A percentile compares a stretch with the other conserved stretches of the same genome.
Evolutionary conservation across 2,797 vertebrate species (phyloP).

Genomic region (Anabacerthia variegaticeps): DNA sequence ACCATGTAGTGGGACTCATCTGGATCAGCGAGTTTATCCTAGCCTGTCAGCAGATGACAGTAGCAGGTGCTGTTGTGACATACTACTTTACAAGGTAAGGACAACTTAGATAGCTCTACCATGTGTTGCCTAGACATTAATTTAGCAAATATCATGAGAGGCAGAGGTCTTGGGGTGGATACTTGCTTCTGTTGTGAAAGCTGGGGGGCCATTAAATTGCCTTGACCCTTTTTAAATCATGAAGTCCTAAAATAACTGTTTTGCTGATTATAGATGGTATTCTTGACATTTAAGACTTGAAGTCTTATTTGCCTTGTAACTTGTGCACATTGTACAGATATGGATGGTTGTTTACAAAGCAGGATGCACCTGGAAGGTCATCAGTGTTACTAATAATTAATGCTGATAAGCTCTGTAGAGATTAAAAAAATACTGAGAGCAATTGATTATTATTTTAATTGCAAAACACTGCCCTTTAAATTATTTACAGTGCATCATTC

Average conservation of each 20-base stretch:
- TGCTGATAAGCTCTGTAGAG: background rate
- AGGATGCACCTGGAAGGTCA: background rate
- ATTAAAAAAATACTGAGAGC: background rate
- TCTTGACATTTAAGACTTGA: background rate
- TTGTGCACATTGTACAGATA: background rate
- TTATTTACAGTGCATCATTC: background rate
- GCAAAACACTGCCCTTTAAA: background rate
- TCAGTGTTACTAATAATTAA: background rate
- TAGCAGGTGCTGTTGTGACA: conserved; percentile 95
- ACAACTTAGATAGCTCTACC: background rate
- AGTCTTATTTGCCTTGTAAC: background rate
- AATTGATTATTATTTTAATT: background rate
- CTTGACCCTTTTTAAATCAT: background rate
- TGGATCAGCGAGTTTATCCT: conserved; percentile 98
- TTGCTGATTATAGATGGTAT: background rate
- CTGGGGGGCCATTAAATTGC: background rate
- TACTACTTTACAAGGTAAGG: conserved; percentile 96
- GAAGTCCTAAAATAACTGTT: background rate
- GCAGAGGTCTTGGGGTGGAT: background rate
- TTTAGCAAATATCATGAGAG: background rate
- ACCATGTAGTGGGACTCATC: conserved; percentile 91
- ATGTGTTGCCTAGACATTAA: background rate
- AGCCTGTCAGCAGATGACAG: conserved; percentile 98
- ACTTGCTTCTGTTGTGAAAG: background rate
- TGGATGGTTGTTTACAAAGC: background rate